These are phyloP conservation scores for Nyctereutes procyonoides DNA, from an alignment of 2,113 vertebrate genomes.

Conservation along the genomic window DNA sequence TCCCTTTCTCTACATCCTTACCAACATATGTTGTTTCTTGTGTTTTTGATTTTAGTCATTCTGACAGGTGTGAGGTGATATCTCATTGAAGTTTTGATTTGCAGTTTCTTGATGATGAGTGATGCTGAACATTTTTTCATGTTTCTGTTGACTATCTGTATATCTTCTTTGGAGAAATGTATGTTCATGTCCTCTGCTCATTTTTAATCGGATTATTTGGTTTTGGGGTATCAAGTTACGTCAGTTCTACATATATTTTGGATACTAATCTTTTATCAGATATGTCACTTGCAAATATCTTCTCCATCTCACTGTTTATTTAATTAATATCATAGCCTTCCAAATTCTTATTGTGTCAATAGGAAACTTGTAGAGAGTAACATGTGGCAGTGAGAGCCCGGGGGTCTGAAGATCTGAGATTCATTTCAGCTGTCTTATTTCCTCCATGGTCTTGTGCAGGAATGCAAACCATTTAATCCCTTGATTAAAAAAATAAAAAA, in stretches of 20 bases:
- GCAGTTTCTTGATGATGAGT: background rate
- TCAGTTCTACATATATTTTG: background rate
- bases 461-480: background rate
- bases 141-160: background rate
- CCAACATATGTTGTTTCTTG: background rate
- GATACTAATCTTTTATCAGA: background rate
- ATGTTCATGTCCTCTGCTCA: background rate
- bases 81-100: background rate
- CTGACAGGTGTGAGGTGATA: background rate
- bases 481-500: background rate
- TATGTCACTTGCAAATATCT: background rate
- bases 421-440: background rate
- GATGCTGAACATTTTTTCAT: background rate
- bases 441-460: background rate
- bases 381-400: background rate
- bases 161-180: background rate
- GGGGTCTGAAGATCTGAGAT: background rate
- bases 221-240: background rate
- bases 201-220: background rate
- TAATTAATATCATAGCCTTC: background rate
- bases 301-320: background rate
- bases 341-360: background rate
- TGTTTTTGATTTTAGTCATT: background rate
- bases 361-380: background rate
- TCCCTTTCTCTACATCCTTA: background rate